Base-by-base conservation (phyloP, 2,113 vertebrate genomes). In the Colossoma macropomum region DNA sequence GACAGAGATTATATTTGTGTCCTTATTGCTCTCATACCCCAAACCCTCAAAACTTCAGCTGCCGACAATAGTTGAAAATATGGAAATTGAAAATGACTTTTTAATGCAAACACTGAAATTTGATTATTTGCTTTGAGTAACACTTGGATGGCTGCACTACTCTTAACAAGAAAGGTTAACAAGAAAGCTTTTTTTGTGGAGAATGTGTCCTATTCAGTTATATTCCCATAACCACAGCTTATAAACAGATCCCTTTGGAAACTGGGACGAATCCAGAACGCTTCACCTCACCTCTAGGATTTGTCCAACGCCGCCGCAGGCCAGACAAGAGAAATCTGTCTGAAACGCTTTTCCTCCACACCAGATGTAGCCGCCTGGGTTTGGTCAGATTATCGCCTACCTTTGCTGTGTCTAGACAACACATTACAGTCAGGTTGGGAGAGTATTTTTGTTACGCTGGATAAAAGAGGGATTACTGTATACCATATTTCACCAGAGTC, bases 371-470 rank as follows among this genome's bases (percentile, higher is more conserved):
- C 68, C 78, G 86, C 62, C 77, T 86, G 84, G 65, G 45, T 84
- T 88, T 84, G 77, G 73, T 81, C 75, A 59, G 84, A 84, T 84
- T 80, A 83, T 77, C 75, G 56, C 52, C 54, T 76, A 73, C 62
- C 72, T 38, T 75, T 48, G 28, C 81, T 28, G 80, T 83, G 84
- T 87, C 83, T 87, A 87, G 86, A 85, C 84, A 34, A 56, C 77
- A 80, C 71, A 56, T 85, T 87, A 80, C 38, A 70, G 74, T 66
- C 80, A 74, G 71, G 68, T 68, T 72, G 41, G 28, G 59, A 32
- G 72, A 74, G 32, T 72, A 59, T 73, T 77, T 70, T 80, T n/a
- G 76, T 76, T 66, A 17, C 34, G 32, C 30, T 56, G 76, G 78
- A 84, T 80, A 56, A 82, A 76, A 76, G 27, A 62, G 21, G 79